These are phyloP conservation scores for Siniperca scherzeri DNA, from an alignment of 2,797 vertebrate genomes.

Conservation along the genomic window DNA sequence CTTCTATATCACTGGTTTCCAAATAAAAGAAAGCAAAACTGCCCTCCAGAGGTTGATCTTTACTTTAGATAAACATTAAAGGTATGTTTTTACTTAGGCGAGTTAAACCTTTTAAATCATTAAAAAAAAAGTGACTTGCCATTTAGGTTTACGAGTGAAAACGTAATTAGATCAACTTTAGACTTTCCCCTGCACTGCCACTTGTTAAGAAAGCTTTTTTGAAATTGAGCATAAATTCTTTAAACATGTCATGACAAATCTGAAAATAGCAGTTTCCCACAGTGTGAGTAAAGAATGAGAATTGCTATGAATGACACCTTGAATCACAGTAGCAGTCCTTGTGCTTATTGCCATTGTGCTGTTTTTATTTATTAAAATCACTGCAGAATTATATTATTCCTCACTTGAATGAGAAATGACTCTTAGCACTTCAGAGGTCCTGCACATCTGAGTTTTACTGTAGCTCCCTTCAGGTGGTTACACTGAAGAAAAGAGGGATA, in stretches of 20 bases:
- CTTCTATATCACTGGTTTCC: constrained; percentile 1
- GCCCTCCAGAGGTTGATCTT: background rate
- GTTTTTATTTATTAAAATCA: constrained; percentile 10
- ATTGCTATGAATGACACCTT: background rate
- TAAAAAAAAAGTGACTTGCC: background rate
- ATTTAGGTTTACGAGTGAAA: background rate
- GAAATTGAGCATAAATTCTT: background rate
- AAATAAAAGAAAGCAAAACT: constrained; percentile 2
- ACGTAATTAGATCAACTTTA: background rate
- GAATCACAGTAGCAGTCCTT: background rate
- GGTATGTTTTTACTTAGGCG: background rate
- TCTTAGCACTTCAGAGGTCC: constrained; percentile 1
- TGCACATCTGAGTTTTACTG: background rate
- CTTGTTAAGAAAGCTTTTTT: constrained; percentile 5
- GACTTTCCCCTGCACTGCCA: background rate
- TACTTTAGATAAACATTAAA: background rate
- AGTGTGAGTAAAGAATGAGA: constrained; percentile 5
- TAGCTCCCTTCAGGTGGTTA: constrained; percentile 2
- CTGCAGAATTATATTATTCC: constrained; percentile 11
- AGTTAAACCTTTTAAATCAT: background rate
- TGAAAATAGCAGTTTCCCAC: constrained; percentile 6
- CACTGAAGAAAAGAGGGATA: background rate
- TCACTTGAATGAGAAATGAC: constrained; percentile 26
- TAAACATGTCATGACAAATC: constrained; percentile 2
- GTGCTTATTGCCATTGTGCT: background rate